Evolutionary conservation across 2,113 vertebrate genomes (phyloP).

Genomic region (Centropus bengalensis): DNA sequence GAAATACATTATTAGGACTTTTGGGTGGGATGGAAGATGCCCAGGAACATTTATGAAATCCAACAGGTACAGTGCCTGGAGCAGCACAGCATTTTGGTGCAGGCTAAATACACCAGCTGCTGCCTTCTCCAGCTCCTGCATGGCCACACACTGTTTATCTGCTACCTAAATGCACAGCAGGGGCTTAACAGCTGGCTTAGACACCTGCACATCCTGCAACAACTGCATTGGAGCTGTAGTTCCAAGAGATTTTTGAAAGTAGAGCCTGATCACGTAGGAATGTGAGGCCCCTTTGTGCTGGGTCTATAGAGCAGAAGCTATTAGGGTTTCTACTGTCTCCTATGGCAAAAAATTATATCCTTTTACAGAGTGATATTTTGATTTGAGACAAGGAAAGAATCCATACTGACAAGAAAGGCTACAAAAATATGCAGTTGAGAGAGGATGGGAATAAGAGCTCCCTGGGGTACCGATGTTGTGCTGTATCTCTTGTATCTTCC

Average conservation of each 20-base stretch:
- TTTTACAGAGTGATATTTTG: not conserved
- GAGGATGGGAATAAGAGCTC: not conserved
- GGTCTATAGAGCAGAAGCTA: not conserved
- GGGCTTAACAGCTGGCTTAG: not conserved
- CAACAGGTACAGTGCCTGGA: not conserved
- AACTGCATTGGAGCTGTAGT: rapidly evolving
- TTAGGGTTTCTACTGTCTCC: not conserved
- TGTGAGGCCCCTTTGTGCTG: not conserved
- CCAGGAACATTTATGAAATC: not conserved
- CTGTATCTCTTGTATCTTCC: not conserved
- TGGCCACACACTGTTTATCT: not conserved
- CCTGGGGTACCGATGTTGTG: not conserved
- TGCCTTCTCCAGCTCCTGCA: rapidly evolving
- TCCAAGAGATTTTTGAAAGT: not conserved
- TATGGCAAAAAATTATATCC: not conserved
- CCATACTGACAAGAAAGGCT: not conserved
- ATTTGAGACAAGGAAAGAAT: not conserved
- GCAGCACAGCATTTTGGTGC: not conserved
- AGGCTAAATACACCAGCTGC: not conserved
- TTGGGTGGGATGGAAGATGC: not conserved
- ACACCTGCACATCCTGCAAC: not conserved
- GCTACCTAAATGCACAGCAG: not conserved
- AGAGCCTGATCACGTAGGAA: not conserved
- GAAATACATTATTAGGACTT: not conserved
- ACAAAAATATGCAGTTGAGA: not conserved